These are phyloP conservation scores for Bovichtus variegatus DNA, from an alignment of 2,797 vertebrate genomes.

Conservation along the genomic window DNA sequence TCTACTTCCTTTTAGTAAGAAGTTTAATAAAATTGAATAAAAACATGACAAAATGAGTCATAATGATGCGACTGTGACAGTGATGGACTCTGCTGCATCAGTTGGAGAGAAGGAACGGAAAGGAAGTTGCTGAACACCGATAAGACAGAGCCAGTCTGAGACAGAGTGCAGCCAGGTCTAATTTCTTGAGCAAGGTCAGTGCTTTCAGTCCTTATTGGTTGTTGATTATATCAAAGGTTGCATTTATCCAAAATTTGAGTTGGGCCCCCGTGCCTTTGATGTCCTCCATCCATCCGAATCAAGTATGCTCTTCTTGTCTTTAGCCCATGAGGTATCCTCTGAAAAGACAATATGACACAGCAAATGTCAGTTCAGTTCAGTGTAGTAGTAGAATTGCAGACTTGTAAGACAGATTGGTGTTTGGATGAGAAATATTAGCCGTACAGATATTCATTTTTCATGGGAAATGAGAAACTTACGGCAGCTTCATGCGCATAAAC, in stretches of 20 bases:
- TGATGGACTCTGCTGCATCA: neutral
- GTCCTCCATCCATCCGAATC: slow-evolving; percentile 27
- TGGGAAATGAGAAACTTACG: slow-evolving; percentile 87
- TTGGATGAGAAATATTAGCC: neutral
- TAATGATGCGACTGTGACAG: neutral
- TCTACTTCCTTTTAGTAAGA: neutral
- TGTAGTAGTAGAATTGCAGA: neutral
- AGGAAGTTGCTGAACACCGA: slow-evolving; percentile 36
- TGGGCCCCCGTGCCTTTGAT: neutral
- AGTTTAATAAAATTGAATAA: neutral
- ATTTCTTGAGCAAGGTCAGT: slow-evolving; percentile 56
- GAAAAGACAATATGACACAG: slow-evolving; percentile 60
- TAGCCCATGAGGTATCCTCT: slow-evolving; percentile 99
- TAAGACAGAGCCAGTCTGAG: slow-evolving; percentile 17
- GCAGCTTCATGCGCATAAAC: slow-evolving; percentile 99
- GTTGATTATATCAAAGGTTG: slow-evolving; percentile 21
- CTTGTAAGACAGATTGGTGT: neutral
- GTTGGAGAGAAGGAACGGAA: neutral
- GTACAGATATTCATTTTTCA: accelerated
- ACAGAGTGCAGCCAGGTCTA: slow-evolving; percentile 23
- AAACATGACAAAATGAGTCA: neutral
- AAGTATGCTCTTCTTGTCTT: slow-evolving; percentile 25
- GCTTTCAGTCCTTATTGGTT: slow-evolving; percentile 47
- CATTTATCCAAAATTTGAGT: slow-evolving; percentile 24
- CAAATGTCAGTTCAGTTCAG: neutral